These are phyloP conservation scores for Paramormyrops kingsleyae DNA, from an alignment of 2,113 vertebrate species.

Conservation along the genomic window DNA sequence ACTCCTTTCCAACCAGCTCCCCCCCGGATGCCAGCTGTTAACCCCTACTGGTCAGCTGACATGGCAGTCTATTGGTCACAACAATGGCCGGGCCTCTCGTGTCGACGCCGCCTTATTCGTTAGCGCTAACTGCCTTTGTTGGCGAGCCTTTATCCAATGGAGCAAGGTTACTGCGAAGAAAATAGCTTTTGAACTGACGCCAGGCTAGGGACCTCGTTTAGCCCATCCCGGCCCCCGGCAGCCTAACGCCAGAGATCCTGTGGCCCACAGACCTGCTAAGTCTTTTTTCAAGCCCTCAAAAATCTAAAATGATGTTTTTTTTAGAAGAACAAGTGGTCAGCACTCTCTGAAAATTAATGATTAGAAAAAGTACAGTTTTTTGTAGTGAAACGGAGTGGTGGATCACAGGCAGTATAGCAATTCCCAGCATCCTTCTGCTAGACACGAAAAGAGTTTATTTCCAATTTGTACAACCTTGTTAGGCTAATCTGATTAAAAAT, in stretches of 20 bases:
- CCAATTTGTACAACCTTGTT: background rate
- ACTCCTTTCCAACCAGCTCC: background rate
- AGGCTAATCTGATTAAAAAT: background rate
- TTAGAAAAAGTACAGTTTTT: background rate
- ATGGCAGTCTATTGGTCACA: conserved; percentile 17
- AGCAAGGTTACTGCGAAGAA: conserved; percentile 44
- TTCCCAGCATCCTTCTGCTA: background rate
- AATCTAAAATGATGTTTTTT: background rate
- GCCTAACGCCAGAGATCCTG: background rate
- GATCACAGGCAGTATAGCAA: background rate
- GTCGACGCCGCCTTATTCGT: conserved; percentile 71
- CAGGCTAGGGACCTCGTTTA: no score
- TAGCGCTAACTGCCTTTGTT: conserved; percentile 74
- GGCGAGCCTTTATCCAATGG: conserved; percentile 61
- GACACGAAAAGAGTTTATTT: background rate
- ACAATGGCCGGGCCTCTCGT: conserved; percentile 62
- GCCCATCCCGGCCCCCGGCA: background rate
- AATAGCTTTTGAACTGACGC: conserved; percentile 51
- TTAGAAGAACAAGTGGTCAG: background rate
- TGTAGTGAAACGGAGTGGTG: background rate
- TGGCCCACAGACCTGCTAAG: background rate
- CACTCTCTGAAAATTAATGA: background rate
- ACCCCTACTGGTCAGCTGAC: conserved; percentile 13
- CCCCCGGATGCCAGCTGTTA: background rate
- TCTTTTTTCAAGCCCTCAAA: background rate